Evolutionary conservation across 2,888 invertebrate genomes (phyloP).

Genomic region (Tiliacea citrago): DNA sequence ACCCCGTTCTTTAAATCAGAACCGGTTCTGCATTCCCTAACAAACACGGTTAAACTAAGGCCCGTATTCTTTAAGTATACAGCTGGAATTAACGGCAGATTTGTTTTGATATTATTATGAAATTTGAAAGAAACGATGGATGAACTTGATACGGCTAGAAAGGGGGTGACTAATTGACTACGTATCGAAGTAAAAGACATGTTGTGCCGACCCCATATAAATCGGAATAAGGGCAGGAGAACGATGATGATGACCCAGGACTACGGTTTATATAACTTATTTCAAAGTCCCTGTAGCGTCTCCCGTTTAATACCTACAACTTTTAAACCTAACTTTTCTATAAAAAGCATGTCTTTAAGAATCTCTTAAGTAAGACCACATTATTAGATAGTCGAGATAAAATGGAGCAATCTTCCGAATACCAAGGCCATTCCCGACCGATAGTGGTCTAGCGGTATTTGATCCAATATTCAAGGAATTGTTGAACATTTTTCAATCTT

Average conservation of each 20-base stretch:
- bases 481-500: slow-evolving; percentile 43
- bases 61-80: background rate
- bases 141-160: background rate
- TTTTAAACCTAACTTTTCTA: background rate
- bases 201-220: background rate
- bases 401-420: slow-evolving; percentile 56
- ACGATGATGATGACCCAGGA: background rate
- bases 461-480: slow-evolving; percentile 55
- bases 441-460: slow-evolving; percentile 52
- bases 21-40: too few relatives aligned
- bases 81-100: background rate
- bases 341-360: slow-evolving; percentile 15
- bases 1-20: too few relatives aligned
- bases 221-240: background rate
- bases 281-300: background rate
- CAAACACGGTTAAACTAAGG: background rate
- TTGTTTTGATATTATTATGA: background rate
- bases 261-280: background rate
- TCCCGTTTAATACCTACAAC: background rate
- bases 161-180: background rate
- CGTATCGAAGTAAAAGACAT: background rate
- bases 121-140: background rate
- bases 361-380: slow-evolving; percentile 31
- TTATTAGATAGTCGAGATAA: slow-evolving; percentile 54
- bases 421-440: slow-evolving; percentile 40